Evolutionary conservation across 2,888 invertebrate genomes (phyloP).

Genomic region (Platypus cylindrus): DNA sequence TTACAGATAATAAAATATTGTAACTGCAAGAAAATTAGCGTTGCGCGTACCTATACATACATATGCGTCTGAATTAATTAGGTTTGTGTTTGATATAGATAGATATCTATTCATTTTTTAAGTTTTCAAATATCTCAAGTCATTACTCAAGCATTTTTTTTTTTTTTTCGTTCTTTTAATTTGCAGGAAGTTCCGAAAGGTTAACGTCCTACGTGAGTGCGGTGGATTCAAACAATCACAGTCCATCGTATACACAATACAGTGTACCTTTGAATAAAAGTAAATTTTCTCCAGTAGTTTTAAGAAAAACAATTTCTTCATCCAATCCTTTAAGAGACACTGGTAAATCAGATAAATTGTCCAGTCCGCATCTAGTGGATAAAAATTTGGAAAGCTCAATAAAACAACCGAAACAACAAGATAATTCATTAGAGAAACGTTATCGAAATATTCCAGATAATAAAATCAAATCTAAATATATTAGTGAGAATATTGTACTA

Average conservation of each 20-base stretch:
- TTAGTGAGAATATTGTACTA: constrained; percentile 25
- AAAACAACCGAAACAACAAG: constrained; percentile 3
- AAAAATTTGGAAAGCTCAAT: constrained; percentile 8
- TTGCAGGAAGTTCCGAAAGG: constrained; percentile 13
- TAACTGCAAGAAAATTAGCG: constrained; percentile 1
- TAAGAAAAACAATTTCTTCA: constrained; percentile 20
- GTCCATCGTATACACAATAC: constrained; percentile 12
- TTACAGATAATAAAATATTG: constrained; percentile 3
- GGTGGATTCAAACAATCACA: constrained; percentile 7
- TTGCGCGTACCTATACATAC: too few relatives aligned
- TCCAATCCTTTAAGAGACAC: constrained; percentile 19
- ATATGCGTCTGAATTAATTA: too few relatives aligned
- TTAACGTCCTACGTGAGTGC: constrained; percentile 8
- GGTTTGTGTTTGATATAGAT: background rate
- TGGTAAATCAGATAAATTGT: constrained; percentile 21
- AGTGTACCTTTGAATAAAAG: constrained; percentile 11
- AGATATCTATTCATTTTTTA: too few relatives aligned
- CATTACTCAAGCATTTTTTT: constrained; percentile 1
- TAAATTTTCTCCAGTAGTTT: constrained; percentile 22
- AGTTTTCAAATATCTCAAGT: background rate
- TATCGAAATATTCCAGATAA: constrained; percentile 15
- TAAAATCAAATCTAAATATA: constrained; percentile 17
- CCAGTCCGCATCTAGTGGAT: constrained; percentile 29
- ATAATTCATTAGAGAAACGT: constrained; percentile 10
- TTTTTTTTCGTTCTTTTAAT: constrained; percentile 2